Evolutionary conservation across 2,113 vertebrate species (phyloP).

Genomic region (Pterocles orientalis): DNA sequence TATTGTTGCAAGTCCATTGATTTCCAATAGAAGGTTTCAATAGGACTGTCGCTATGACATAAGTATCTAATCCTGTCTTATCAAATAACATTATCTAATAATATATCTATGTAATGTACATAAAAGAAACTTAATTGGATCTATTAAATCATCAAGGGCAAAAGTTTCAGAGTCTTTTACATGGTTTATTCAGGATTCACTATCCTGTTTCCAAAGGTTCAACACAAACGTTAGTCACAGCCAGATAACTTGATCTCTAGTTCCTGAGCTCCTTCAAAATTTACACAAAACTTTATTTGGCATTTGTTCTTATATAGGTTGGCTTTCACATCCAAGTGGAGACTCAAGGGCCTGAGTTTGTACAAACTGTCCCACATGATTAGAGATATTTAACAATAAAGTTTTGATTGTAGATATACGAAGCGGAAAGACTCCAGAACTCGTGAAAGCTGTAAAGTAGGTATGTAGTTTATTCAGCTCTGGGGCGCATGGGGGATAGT

Average conservation of each 20-base stretch:
- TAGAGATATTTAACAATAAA: background rate
- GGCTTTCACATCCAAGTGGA: background rate
- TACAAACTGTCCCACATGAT: background rate
- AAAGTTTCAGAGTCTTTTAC: background rate
- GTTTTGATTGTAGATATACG: background rate
- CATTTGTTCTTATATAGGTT: background rate
- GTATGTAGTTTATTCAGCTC: no score
- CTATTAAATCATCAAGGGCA: background rate
- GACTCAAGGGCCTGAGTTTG: accelerated
- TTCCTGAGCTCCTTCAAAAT: background rate
- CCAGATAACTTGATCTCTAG: background rate
- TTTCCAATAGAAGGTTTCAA: background rate
- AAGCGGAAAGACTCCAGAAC: no score
- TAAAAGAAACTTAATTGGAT: background rate
- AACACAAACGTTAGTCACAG: background rate
- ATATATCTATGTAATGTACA: background rate
- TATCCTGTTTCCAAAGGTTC: background rate
- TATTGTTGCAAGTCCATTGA: background rate
- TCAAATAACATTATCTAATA: background rate
- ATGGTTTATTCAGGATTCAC: background rate
- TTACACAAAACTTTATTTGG: background rate
- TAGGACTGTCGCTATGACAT: background rate
- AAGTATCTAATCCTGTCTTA: background rate
- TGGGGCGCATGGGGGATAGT: no score
- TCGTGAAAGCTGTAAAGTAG: no score